Conservation (phyloP, 2,888 invertebrate species). For the Rhingia rostrata region DNA sequence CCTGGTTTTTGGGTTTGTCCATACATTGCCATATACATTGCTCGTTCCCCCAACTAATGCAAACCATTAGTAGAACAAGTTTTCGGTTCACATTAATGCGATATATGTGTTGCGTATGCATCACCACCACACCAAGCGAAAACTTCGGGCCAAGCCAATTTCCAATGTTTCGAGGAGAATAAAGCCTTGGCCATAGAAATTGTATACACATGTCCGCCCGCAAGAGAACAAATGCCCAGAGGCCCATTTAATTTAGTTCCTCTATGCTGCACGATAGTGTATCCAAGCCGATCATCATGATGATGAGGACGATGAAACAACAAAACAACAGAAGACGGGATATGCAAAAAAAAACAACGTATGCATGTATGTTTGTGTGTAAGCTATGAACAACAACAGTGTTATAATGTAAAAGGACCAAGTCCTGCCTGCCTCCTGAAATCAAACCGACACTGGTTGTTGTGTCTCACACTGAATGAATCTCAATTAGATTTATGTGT, state of each 20-base stretch:
- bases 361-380: neutral
- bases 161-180: constrained; percentile 56
- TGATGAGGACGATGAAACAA: constrained; percentile 46
- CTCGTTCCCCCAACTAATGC: constrained; percentile 56
- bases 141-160: constrained; percentile 71
- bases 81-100: constrained; percentile 66
- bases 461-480: constrained; percentile 68
- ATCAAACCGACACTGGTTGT: constrained; percentile 49
- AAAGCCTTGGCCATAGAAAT: constrained; percentile 45
- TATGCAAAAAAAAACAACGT: constrained; percentile 52
- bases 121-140: constrained; percentile 37
- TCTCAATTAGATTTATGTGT: constrained; percentile 73
- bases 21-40: constrained; percentile 26
- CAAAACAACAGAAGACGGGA: constrained; percentile 50
- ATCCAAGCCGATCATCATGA: constrained; percentile 32
- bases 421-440: constrained; percentile 2
- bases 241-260: constrained; percentile 71
- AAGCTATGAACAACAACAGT: constrained; percentile 26
- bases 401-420: constrained; percentile 51
- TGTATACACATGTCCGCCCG: constrained; percentile 5
- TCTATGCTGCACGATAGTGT: constrained; percentile 12
- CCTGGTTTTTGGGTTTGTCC: constrained; percentile 43
- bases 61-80: constrained; percentile 72
- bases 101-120: constrained; percentile 19
- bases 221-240: constrained; percentile 48